Base-by-base conservation (phyloP, 2,113 vertebrate genomes). In the Ammodytes dubius region DNA sequence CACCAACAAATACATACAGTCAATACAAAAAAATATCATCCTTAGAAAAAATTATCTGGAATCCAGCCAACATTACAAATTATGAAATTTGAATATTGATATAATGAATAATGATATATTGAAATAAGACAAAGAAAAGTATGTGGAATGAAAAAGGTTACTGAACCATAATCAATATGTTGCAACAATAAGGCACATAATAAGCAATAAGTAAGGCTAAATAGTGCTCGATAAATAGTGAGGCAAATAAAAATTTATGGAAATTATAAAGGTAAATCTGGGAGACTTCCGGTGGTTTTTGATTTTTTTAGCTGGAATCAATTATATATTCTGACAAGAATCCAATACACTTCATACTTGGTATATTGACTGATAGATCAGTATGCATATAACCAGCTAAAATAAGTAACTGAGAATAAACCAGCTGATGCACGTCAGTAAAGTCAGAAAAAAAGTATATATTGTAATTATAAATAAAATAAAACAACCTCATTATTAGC, bases 311-410 rank as follows among this genome's bases (percentile, higher is more conserved):
- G 9, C 6, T 47, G 0, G 17, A n/a, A n/a, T 58, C 47, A 61
- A 40, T 50, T 19, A 63, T 6, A 50, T 14, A 42, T 27, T 69
- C 2, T 39, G 4, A 45, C 13, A 10, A 46, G 40, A 76, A 39
- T 19, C 67, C 4, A 53, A 27, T 54, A 37, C n/a, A 3, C 17
- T 6, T 8, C 3, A 15, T 50, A 19, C 7, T 15, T 27, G 49
- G 8, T 35, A 49, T 6, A 66, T 19, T 67, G 54, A 73, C 39
- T 8, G 46, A 14, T 59, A 4, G 43, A 19, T 59, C 46, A 61
- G 7, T 15, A 2, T 37, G 11, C 15, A 54, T 2, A 2, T 11
- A 0, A 69, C 7, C 1, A 37, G 4, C 0, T 10, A 2, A 45
- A 71, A 47, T 43, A 37, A 4, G 37, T 12, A 61, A 60, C 6